Evolutionary conservation across 2,888 invertebrate genomes (phyloP), one percentile per base, ranked within the genome.

Genomic region (Stenichneumon culpator): DNA sequence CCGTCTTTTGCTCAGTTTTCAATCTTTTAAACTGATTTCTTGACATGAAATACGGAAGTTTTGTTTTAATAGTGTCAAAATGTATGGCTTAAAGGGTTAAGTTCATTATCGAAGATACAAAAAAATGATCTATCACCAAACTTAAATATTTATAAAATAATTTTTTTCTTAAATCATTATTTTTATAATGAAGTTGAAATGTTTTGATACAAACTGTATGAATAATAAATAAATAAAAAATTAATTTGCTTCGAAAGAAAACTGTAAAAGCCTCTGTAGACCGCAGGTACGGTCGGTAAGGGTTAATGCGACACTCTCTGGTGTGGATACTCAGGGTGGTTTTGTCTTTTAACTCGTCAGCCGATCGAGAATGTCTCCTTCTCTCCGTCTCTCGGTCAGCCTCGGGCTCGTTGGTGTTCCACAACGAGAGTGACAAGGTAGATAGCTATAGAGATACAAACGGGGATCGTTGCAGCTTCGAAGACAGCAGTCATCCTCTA

Each of bases 401-500:
- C 52, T 22, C 1, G 57, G 25, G 22, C 22, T 25, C 28, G 63
- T 63, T n/a, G 32, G 16, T 22, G 52, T 16, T 52, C 28, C 47
- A 47, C 19, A 47, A 65, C 36, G 47, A 47, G 63, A 75, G 36
- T 52, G 16, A 67, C 32, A 75, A 60, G 28, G 9, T 16, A 54
- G 77, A 52, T 32, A 77, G 36, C 50, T 19, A 19, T 75, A 63
- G 47, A 60, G 74, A 50, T 52, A 63, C n/a, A 77, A 52, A 19
- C 39, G 65, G 39, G 52, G 11, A 67, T 32, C 32, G 67, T 39
- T n/a, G 69, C 74, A 63, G 63, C 69, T 69, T 54, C 63, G 52
- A 74, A 78, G 69, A 57, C 39, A 54, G 67, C 75, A 82, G 78
- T 82, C 80, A 87, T 79, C 80, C 54, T 79, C 81, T 69, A 79